Conservation (phyloP, 2,888 invertebrate genomes). For the Mythimna loreyi region DNA sequence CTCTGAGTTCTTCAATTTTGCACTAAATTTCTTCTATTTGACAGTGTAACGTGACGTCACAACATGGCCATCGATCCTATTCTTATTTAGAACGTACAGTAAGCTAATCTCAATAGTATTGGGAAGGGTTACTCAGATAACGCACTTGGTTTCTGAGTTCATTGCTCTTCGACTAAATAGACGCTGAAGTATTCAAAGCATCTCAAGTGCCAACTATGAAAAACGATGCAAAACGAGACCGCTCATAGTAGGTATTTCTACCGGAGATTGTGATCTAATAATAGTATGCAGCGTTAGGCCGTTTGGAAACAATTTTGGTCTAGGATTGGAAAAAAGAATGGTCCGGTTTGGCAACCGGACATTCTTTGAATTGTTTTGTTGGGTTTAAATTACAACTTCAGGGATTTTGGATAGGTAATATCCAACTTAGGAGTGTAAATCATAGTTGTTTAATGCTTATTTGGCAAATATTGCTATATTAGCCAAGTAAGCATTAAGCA, state of each 20-base stretch:
- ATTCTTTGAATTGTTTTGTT: constrained; percentile 16
- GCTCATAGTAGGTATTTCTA: constrained; percentile 23
- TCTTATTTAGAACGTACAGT: no score
- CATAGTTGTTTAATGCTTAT: no score
- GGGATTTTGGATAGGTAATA: not conserved
- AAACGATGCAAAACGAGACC: constrained; percentile 35
- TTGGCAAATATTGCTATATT: no score
- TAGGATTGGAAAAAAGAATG: no score
- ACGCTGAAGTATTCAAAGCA: constrained; percentile 23
- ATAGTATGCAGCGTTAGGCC: constrained; percentile 4
- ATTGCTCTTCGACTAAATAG: constrained; percentile 12
- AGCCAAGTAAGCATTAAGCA: no score
- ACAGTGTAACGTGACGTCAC: no score
- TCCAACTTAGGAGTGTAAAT: no score
- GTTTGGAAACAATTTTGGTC: constrained; percentile 25
- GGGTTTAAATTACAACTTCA: constrained; percentile 11
- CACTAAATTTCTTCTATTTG: no score
- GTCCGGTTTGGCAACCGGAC: constrained; percentile 13
- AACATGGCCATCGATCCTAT: no score
- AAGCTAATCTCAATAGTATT: no score
- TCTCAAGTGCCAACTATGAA: constrained; percentile 28
- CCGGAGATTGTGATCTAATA: constrained; percentile 31
- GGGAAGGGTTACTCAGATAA: not conserved
- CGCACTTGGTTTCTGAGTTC: not conserved
- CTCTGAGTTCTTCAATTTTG: no score